phyloP scores from a whole-genome alignment of 2,113 vertebrate species.

The Heterochromis multidens region DNA sequence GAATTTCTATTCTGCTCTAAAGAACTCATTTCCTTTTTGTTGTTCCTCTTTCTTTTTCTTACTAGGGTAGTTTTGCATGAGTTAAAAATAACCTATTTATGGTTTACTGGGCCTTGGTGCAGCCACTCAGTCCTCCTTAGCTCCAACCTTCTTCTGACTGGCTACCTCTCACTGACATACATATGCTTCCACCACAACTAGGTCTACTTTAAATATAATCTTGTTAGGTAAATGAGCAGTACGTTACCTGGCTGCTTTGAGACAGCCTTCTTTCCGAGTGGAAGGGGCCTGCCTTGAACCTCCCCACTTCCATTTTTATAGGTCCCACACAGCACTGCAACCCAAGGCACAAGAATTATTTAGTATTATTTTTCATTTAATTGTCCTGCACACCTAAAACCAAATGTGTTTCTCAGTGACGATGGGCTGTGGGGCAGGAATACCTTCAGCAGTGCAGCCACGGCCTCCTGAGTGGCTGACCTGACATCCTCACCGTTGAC shows the following conservation, averaged over 20 bases:
- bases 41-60: neutral
- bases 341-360: neutral
- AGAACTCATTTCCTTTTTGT: neutral
- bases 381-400: neutral
- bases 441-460: slow-evolving; percentile 93
- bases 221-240: neutral
- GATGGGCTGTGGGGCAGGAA: rapidly evolving
- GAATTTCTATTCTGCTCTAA: neutral
- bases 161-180: neutral
- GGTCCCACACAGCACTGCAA: slow-evolving; percentile 88
- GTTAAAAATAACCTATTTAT: neutral
- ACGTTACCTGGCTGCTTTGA: slow-evolving; percentile 87
- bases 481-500: slow-evolving; percentile 93
- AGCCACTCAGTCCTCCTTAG: too few species aligned
- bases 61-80: neutral
- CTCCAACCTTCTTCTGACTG: neutral
- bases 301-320: slow-evolving; percentile 88
- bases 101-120: neutral
- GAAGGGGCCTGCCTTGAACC: slow-evolving; percentile 91
- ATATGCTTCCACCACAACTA: neutral
- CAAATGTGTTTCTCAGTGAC: neutral
- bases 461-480: slow-evolving; percentile 89
- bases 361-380: neutral
- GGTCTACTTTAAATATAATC: rapidly evolving
- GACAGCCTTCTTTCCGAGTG: slow-evolving; percentile 91